Evolutionary conservation across 2,113 vertebrate genomes (phyloP).

Genomic region (Carassius auratus): DNA sequence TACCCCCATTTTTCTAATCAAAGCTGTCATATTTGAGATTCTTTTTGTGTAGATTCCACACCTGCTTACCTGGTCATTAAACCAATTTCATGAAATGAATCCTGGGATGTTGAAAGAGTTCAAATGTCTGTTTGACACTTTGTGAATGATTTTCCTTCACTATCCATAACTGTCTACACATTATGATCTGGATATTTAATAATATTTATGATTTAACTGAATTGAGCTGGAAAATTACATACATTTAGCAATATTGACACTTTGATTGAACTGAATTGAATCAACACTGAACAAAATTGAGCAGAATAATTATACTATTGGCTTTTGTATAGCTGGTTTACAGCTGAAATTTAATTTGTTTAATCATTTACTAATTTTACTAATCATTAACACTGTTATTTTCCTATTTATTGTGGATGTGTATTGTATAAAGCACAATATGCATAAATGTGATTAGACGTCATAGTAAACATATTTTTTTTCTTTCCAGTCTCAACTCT

Average conservation of each 20-base stretch:
- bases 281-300: neutral
- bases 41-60: neutral
- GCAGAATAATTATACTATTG: neutral
- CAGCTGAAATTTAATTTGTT: neutral
- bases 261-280: neutral
- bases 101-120: neutral
- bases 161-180: neutral
- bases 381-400: neutral
- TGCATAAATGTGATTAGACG: neutral
- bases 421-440: neutral
- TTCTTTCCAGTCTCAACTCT: neutral
- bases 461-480: neutral
- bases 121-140: neutral
- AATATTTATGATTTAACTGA: neutral
- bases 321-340: neutral
- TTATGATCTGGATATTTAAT: neutral
- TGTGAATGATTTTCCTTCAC: neutral
- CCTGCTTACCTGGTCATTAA: neutral
- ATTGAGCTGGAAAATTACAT: neutral
- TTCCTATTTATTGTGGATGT: neutral
- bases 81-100: neutral
- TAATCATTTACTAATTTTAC: neutral
- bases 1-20: neutral
- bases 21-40: neutral
- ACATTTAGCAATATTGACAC: neutral